Evolutionary conservation across 2,113 vertebrate species (phyloP).

Genomic region (Gadus chalcogrammus): DNA sequence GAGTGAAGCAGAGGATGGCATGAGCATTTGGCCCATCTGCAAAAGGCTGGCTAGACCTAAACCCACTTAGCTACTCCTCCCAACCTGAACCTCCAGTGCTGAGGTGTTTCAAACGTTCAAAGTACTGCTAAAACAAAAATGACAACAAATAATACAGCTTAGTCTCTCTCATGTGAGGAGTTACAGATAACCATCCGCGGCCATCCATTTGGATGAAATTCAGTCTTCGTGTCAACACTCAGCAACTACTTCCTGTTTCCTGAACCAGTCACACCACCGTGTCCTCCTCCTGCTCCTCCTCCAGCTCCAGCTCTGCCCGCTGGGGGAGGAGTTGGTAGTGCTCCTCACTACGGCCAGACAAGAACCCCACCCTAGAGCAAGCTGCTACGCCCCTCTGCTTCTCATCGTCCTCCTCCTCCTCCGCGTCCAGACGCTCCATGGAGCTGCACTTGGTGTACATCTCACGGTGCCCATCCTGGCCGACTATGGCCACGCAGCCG

Average conservation of each 20-base stretch:
- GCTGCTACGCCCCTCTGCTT: slow-evolving; percentile 21
- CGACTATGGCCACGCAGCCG: background rate
- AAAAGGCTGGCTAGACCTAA: too few species aligned
- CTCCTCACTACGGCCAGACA: slow-evolving; percentile 50
- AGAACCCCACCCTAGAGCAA: slow-evolving; percentile 50
- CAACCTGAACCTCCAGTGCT: too few species aligned
- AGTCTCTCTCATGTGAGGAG: too few species aligned
- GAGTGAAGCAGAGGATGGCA: too few species aligned
- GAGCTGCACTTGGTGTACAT: slow-evolving; percentile 68
- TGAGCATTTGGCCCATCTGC: too few species aligned
- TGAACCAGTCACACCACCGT: slow-evolving; percentile 58
- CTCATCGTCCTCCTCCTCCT: background rate
- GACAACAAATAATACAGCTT: too few species aligned
- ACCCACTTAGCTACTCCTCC: too few species aligned
- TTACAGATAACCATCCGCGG: too few species aligned
- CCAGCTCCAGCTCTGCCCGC: slow-evolving; percentile 64
- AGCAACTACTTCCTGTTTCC: background rate
- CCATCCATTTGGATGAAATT: too few species aligned
- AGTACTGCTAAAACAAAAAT: too few species aligned
- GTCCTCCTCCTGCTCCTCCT: slow-evolving; percentile 65
- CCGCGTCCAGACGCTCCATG: slow-evolving; percentile 50
- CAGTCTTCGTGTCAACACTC: background rate
- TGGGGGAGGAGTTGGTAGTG: slow-evolving; percentile 71
- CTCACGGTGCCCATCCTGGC: slow-evolving; percentile 79
- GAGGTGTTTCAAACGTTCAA: too few species aligned